These are phyloP conservation scores for Andrena flavipes DNA, from an alignment of 2,888 invertebrate genomes.

Conservation along the genomic window DNA sequence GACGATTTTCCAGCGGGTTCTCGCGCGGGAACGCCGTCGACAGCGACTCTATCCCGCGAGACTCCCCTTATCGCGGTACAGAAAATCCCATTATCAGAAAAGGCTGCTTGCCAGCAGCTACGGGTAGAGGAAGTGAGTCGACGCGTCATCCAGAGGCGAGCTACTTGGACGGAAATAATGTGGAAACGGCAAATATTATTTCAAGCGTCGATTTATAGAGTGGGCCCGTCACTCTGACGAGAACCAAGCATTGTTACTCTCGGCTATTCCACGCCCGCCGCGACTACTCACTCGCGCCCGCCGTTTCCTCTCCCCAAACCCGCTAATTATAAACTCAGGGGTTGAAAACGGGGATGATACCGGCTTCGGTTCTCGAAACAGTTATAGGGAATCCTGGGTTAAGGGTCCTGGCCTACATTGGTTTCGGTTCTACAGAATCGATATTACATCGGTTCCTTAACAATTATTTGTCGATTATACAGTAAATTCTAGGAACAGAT, in stretches of 20 bases:
- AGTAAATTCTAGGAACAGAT: background rate
- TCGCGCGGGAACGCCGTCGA: constrained; percentile 20
- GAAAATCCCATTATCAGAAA: constrained; percentile 46
- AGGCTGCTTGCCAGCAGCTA: background rate
- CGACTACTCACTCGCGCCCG: constrained; percentile 3
- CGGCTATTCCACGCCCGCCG: constrained; percentile 12
- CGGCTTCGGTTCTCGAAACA: no score
- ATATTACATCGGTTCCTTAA: background rate
- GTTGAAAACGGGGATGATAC: no score
- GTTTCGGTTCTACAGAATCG: background rate
- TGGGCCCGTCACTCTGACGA: constrained; percentile 75
- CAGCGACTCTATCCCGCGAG: constrained; percentile 6
- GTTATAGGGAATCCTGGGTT: no score
- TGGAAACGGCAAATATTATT: constrained; percentile 79
- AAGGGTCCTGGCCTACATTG: no score
- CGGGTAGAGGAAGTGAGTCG: background rate
- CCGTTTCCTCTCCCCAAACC: constrained; percentile 12
- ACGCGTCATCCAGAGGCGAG: constrained; percentile 10
- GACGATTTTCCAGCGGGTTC: constrained; percentile 27
- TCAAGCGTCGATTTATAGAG: constrained; percentile 79
- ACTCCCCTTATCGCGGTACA: constrained; percentile 31
- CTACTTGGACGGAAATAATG: constrained; percentile 70
- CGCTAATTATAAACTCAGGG: constrained; percentile 52
- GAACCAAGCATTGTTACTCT: constrained; percentile 70
- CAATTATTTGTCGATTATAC: background rate